phyloP scores from a whole-genome alignment of 2,797 vertebrate species.

The Crenuchus spilurus region DNA sequence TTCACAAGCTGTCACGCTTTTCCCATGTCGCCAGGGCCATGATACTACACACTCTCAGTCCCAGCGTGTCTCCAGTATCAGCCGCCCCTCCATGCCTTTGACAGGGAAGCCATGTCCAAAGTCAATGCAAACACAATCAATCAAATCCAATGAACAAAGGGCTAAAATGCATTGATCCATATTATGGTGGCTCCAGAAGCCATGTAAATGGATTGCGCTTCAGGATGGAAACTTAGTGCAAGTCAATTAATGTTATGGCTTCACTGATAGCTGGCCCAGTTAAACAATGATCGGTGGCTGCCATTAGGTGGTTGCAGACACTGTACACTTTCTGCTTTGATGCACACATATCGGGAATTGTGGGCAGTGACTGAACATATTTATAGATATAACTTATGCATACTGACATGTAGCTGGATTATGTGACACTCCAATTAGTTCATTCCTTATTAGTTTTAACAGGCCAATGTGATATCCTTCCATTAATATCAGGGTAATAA shows the following conservation, averaged over 20 bases:
- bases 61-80: background rate
- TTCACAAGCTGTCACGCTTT: conserved; percentile 20
- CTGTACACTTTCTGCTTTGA: conserved; percentile 45
- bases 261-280: conserved; percentile 33
- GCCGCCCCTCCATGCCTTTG: background rate
- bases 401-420: conserved; percentile 35
- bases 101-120: conserved; percentile 32
- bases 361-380: background rate
- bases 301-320: conserved; percentile 33
- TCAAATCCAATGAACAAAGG: conserved; percentile 44
- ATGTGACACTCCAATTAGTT: background rate
- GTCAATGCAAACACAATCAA: conserved; percentile 54
- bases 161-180: conserved; percentile 55
- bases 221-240: conserved; percentile 40
- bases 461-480: too few species aligned
- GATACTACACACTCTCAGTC: conserved; percentile 28
- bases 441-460: too few species aligned
- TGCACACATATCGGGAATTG: conserved; percentile 32
- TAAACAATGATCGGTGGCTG: conserved; percentile 51
- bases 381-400: too few species aligned
- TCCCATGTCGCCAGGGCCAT: conserved; percentile 34
- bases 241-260: conserved; percentile 56
- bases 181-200: conserved; percentile 42
- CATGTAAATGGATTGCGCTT: conserved; percentile 51
- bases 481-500: too few species aligned